phyloP scores from a whole-genome alignment of 2,888 invertebrate genomes.

The Dasysyrphus albostriatus region DNA sequence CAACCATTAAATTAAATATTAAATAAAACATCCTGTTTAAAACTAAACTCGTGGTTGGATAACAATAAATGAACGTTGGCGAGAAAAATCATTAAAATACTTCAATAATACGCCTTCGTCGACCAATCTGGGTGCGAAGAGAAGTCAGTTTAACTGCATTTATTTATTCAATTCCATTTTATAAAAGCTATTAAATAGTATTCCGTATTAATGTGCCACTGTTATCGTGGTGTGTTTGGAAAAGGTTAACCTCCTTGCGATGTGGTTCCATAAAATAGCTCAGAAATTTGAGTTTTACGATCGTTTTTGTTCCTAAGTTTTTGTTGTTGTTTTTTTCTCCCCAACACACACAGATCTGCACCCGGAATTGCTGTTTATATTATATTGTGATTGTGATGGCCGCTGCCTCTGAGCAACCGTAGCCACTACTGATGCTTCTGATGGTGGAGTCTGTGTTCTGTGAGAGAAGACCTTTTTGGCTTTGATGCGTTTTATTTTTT shows the following conservation, averaged over 20 bases:
- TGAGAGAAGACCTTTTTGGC: constrained; percentile 11
- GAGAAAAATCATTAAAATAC: neutral
- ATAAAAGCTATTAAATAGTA: constrained; percentile 64
- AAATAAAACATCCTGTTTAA: neutral
- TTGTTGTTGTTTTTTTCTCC: neutral
- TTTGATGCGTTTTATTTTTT: constrained; percentile 47
- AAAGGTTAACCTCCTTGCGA: constrained; percentile 67
- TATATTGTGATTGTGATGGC: constrained; percentile 49
- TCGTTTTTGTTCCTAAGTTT: neutral
- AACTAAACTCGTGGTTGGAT: neutral
- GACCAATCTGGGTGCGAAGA: constrained; percentile 27
- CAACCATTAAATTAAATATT: neutral
- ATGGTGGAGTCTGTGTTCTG: neutral
- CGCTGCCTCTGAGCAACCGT: neutral
- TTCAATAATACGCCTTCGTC: constrained; percentile 8
- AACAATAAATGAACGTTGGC: constrained; percentile 3
- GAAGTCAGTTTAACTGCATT: constrained; percentile 29
- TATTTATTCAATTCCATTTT: constrained; percentile 59
- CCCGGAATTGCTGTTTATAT: constrained; percentile 54
- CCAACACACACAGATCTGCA: constrained; percentile 32
- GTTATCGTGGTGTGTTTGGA: constrained; percentile 34
- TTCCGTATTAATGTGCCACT: constrained; percentile 52
- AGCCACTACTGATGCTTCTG: constrained; percentile 23
- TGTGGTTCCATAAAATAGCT: constrained; percentile 65
- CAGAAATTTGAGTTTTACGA: constrained; percentile 27